These are phyloP conservation scores for Vulpes lagopus DNA, from an alignment of 2,113 vertebrate species.

Conservation along the genomic window DNA sequence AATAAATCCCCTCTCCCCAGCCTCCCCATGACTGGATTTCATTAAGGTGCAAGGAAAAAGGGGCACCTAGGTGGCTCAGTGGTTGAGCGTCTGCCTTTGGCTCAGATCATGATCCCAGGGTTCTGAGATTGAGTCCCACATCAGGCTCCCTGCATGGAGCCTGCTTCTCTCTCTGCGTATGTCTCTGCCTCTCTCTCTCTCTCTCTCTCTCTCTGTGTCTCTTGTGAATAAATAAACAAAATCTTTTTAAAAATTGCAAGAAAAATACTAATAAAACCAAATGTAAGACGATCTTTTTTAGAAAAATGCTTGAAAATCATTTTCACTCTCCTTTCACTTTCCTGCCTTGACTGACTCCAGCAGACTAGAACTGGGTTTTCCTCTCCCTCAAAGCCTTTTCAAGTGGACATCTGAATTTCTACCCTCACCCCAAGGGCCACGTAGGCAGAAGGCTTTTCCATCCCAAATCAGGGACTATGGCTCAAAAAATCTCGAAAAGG, in stretches of 20 bases:
- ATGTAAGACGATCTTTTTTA: too few species aligned
- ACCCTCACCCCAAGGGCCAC: not conserved
- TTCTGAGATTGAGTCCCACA: too few species aligned
- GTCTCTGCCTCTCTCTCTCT: too few species aligned
- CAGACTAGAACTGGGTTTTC: not conserved
- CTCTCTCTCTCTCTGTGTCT: too few species aligned
- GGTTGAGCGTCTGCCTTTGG: too few species aligned
- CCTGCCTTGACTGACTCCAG: rapidly evolving
- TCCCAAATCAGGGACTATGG: not conserved
- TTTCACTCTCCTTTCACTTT: not conserved
- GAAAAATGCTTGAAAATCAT: not conserved
- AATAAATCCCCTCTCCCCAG: not conserved
- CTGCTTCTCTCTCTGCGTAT: too few species aligned
- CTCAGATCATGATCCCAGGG: too few species aligned
- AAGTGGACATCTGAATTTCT: not conserved
- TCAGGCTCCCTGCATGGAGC: too few species aligned
- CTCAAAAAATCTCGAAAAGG: not conserved
- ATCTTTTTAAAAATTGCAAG: not conserved
- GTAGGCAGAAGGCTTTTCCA: not conserved
- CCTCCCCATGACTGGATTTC: not conserved
- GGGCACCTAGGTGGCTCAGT: too few species aligned
- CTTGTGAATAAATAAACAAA: too few species aligned
- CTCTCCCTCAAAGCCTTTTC: not conserved
- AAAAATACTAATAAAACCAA: not conserved
- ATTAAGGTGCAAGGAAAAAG: too few species aligned